A percentile compares a stretch with the other conserved stretches of the same genome.
Conservation (phyloP, 2,888 invertebrate species). For the Clunio marinus region DNA sequence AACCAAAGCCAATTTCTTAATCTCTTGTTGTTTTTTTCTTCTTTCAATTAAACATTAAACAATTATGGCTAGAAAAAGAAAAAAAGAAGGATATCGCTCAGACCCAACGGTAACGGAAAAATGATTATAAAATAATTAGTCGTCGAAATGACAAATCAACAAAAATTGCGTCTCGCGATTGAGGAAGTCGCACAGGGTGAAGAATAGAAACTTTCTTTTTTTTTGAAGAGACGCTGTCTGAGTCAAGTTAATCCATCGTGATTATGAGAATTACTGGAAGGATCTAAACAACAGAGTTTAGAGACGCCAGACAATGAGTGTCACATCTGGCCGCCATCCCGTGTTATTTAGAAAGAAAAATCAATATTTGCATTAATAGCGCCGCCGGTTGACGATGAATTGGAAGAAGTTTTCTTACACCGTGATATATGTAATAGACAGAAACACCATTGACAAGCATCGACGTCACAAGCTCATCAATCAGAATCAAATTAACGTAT, state of each 20-base stretch:
- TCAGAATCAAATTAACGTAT: constrained; percentile 36
- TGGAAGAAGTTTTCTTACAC: not conserved
- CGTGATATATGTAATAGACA: constrained; percentile 7
- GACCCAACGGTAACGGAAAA: not conserved
- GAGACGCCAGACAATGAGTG: not conserved
- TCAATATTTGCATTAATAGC: constrained; percentile 28
- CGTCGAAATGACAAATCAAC: constrained; percentile 29
- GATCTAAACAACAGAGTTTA: not conserved
- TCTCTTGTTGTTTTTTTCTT: too few relatives aligned
- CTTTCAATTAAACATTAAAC: too few relatives aligned
- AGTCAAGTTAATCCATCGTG: constrained; percentile 37
- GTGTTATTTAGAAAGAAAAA: constrained; percentile 22
- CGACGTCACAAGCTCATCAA: constrained; percentile 35
- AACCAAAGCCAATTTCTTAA: too few relatives aligned
- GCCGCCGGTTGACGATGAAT: not conserved
- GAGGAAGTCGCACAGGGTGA: not conserved
- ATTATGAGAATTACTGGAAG: constrained; percentile 33
- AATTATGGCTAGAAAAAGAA: not conserved
- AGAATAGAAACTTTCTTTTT: too few relatives aligned
- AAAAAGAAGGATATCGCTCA: too few relatives aligned
- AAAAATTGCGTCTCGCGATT: constrained; percentile 7
- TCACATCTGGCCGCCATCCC: constrained; percentile 27
- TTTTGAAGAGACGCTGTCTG: constrained; percentile 37
- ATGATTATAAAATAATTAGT: constrained; percentile 34
- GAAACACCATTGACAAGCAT: not conserved